phyloP scores from a whole-genome alignment of 2,888 invertebrate species.

The Drosophila merina region DNA sequence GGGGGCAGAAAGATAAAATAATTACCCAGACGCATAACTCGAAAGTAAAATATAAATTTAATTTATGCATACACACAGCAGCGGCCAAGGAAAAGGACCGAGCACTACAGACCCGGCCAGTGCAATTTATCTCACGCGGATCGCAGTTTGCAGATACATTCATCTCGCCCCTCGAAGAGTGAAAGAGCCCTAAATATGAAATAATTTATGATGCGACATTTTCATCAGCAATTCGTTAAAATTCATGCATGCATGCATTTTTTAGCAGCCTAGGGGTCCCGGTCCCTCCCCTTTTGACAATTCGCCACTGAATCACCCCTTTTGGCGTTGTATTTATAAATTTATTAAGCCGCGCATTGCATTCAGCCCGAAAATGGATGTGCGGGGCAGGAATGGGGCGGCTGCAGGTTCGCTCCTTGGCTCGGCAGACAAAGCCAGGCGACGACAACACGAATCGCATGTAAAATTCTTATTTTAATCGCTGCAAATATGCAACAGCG shows the following conservation, averaged over 20 bases:
- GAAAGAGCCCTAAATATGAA: conserved; percentile 69
- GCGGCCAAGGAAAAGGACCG: conserved; percentile 39
- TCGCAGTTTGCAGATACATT: conserved; percentile 31
- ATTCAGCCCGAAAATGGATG: not conserved
- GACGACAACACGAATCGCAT: conserved; percentile 80
- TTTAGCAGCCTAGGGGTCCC: conserved; percentile 47
- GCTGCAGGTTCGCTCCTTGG: conserved; percentile 19
- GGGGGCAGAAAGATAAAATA: conserved; percentile 70
- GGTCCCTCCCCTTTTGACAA: not conserved
- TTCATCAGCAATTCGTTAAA: conserved; percentile 82
- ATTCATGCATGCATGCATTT: conserved; percentile 78
- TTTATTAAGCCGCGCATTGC: conserved; percentile 67
- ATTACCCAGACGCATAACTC: conserved; percentile 79
- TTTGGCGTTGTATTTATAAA: conserved; percentile 70
- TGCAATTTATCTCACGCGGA: conserved; percentile 76
- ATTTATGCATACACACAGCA: conserved; percentile 75
- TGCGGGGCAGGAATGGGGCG: not conserved
- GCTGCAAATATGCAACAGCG: conserved; percentile 75
- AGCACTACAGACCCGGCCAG: conserved; percentile 36
- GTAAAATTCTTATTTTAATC: conserved; percentile 80
- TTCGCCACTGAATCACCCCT: conserved; percentile 36
- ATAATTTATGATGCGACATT: conserved; percentile 82
- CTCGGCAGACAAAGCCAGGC: conserved; percentile 73
- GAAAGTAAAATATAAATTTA: conserved; percentile 76
- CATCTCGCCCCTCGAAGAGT: not conserved